phyloP scores from a whole-genome alignment of 30 jellyfish, hydroid and myxozoan species.

The Cassiopea andromeda region DNA sequence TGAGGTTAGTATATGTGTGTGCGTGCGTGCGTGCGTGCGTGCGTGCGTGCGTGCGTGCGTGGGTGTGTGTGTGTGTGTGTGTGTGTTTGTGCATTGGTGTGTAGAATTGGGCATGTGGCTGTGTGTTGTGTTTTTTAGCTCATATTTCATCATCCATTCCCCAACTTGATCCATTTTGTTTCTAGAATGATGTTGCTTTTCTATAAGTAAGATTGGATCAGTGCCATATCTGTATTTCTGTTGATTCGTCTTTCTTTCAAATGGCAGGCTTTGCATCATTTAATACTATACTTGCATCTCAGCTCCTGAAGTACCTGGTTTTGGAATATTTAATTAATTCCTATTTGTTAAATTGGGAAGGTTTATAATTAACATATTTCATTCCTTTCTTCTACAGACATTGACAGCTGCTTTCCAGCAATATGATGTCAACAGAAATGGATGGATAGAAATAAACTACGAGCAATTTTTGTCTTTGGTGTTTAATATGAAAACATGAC shows the following conservation, averaged over 20 bases:
- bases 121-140: too few relatives aligned
- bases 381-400: constrained; percentile 29
- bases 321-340: not conserved
- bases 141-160: too few relatives aligned
- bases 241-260: not conserved
- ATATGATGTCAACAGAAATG: constrained; percentile 64
- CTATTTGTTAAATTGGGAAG: not conserved
- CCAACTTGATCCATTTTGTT: too few relatives aligned
- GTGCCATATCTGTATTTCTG: too few relatives aligned
- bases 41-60: too few relatives aligned
- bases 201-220: not conserved
- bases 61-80: too few relatives aligned
- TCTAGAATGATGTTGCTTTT: not conserved
- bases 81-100: too few relatives aligned
- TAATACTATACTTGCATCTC: not conserved
- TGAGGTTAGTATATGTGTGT: not conserved
- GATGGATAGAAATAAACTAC: constrained; percentile 67
- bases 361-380: not conserved
- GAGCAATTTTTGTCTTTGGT: constrained; percentile 75
- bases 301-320: not conserved
- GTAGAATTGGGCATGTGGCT: too few relatives aligned
- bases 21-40: not conserved
- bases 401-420: constrained; percentile 72
- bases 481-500: constrained; percentile 53
- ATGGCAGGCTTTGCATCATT: not conserved